These are phyloP conservation scores for Isurus oxyrinchus DNA, from an alignment of 2,113 vertebrate species.

Conservation along the genomic window DNA sequence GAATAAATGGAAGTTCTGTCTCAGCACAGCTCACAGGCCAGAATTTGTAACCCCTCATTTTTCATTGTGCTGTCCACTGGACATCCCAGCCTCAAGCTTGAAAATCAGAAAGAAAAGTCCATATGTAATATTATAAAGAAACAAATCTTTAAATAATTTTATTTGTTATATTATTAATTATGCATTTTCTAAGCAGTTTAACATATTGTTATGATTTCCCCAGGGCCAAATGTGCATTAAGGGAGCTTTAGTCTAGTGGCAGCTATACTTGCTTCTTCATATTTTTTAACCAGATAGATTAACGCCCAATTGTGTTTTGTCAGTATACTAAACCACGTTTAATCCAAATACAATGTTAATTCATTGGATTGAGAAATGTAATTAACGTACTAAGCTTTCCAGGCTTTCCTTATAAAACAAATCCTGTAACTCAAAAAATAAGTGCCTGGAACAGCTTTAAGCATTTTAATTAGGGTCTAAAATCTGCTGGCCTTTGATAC, in stretches of 20 bases:
- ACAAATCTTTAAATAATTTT: background rate
- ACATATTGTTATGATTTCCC: background rate
- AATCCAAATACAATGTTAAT: background rate
- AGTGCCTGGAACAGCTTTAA: background rate
- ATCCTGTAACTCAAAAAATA: background rate
- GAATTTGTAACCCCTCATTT: background rate
- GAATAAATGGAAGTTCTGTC: background rate
- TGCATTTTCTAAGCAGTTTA: background rate
- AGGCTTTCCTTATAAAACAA: background rate
- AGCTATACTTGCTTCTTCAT: background rate
- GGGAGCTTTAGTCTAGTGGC: background rate
- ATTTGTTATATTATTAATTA: background rate
- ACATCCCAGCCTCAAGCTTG: background rate
- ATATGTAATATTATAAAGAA: background rate
- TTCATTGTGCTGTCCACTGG: background rate
- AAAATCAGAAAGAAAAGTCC: background rate
- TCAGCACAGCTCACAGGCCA: background rate
- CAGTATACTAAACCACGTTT: background rate
- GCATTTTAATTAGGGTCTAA: background rate
- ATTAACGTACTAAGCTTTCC: background rate
- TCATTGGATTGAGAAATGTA: background rate
- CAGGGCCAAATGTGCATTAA: background rate
- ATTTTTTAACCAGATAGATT: background rate
- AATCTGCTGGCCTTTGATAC: background rate
- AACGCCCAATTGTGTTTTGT: background rate